A percentile compares a stretch with the other conserved stretches of the same genome.
Evolutionary conservation across 2,888 invertebrate species (phyloP).

Genomic region (Callyntrura guangdongensis): DNA sequence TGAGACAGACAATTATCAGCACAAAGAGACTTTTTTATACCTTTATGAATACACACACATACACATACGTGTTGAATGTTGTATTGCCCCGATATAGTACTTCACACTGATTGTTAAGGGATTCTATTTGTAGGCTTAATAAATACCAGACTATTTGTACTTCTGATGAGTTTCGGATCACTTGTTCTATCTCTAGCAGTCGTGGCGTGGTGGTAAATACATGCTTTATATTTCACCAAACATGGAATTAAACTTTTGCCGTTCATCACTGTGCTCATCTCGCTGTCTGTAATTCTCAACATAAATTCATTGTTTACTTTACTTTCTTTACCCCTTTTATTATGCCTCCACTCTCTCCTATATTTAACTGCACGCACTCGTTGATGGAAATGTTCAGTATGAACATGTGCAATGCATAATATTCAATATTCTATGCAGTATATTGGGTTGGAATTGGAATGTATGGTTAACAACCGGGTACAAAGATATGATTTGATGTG

Average conservation of each 20-base stretch:
- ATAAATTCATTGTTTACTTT: conserved; percentile 58
- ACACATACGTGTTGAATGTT: neutral
- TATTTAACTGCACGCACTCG: conserved; percentile 41
- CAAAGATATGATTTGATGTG: conserved; percentile 3
- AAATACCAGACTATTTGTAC: no score
- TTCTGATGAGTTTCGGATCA: no score
- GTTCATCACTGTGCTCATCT: conserved; percentile 38
- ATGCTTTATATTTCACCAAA: no score
- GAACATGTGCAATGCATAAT: neutral
- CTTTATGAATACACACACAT: neutral
- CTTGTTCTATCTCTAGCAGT: neutral
- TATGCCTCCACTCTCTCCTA: conserved; percentile 13
- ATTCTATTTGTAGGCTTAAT: no score
- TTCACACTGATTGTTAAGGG: no score
- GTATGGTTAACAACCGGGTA: conserved; percentile 5
- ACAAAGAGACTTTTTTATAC: no score
- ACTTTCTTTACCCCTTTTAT: conserved; percentile 30
- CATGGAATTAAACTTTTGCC: neutral
- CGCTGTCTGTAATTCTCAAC: neutral
- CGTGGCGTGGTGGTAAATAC: no score
- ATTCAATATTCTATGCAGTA: neutral
- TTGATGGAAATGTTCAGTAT: conserved; percentile 49
- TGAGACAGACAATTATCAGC: no score
- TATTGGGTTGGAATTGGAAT: neutral
- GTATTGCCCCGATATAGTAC: no score